Evolutionary conservation across 1,140 invertebrate species (phyloP).

Genomic region (Plutomurus gul): DNA sequence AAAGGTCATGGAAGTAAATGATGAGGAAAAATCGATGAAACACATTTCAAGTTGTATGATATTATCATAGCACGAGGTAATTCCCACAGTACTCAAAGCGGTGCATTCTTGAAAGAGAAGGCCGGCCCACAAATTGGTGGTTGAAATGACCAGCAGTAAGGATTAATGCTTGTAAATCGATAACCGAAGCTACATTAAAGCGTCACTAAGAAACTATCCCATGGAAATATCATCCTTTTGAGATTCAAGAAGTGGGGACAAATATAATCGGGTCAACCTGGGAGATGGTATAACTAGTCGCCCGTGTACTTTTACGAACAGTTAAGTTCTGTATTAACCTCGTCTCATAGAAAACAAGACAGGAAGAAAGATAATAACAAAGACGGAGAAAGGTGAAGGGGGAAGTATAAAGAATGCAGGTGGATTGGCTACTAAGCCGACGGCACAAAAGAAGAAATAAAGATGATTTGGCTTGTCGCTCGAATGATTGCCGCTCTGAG

Average conservation of each 20-base stretch:
- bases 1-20: neutral
- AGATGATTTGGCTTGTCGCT: conserved; percentile 19
- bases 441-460: conserved; percentile 22
- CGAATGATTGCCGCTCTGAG: conserved; percentile 10
- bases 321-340: neutral
- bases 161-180: too few species aligned
- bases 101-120: too few species aligned
- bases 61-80: too few species aligned
- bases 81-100: too few species aligned
- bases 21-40: neutral
- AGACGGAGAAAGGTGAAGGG: neutral
- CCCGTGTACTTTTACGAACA: neutral
- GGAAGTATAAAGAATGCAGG: neutral
- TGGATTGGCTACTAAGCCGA: neutral
- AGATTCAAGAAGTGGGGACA: too few species aligned
- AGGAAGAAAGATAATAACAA: neutral
- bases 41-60: neutral
- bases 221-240: too few species aligned
- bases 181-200: too few species aligned
- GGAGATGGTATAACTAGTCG: too few species aligned
- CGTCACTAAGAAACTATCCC: too few species aligned
- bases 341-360: neutral
- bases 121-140: too few species aligned
- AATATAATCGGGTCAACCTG: too few species aligned
- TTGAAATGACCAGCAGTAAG: too few species aligned